Conservation (phyloP, 2,113 vertebrate genomes). For the Notiomystis cincta region DNA sequence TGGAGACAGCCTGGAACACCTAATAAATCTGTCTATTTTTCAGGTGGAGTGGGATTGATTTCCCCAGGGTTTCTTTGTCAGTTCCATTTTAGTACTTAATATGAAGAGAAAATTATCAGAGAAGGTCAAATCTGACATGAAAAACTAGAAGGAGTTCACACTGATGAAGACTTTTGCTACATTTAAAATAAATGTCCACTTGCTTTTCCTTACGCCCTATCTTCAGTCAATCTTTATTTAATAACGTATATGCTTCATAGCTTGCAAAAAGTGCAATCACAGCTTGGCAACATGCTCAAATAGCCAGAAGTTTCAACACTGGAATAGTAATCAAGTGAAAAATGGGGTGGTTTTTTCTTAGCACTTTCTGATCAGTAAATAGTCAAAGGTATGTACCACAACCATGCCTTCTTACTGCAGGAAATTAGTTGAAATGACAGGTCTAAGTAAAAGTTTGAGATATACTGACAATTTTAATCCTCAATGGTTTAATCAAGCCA, state of each 20-base stretch:
- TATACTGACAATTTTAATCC: not conserved
- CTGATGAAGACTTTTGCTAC: slow-evolving; percentile 3
- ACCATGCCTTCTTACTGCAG: not conserved
- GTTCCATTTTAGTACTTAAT: slow-evolving; percentile 34
- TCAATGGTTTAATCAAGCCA: not conserved
- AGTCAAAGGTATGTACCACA: not conserved
- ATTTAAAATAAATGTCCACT: not conserved
- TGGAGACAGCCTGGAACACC: slow-evolving; percentile 39
- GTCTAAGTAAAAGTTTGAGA: not conserved
- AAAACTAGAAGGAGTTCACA: slow-evolving; percentile 19
- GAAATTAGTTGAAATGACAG: not conserved
- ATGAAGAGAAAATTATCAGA: slow-evolving; percentile 52
- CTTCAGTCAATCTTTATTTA: not conserved
- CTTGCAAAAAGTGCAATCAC: not conserved
- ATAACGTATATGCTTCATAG: not conserved
- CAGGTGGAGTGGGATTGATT: slow-evolving; percentile 59
- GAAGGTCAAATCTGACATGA: slow-evolving; percentile 48
- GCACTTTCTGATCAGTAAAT: not conserved
- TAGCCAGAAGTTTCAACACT: not conserved
- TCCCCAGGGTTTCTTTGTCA: slow-evolving; percentile 49
- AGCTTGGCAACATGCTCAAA: not conserved
- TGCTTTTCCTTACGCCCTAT: not conserved
- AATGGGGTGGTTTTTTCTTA: not conserved
- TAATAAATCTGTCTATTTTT: slow-evolving; percentile 58
- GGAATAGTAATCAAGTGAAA: not conserved